Percentiles rank a stretch among this genome's conserved stretches.
Evolutionary conservation across 1,140 invertebrate genomes (phyloP).

Genomic region (Macrocentrus cingulum): DNA sequence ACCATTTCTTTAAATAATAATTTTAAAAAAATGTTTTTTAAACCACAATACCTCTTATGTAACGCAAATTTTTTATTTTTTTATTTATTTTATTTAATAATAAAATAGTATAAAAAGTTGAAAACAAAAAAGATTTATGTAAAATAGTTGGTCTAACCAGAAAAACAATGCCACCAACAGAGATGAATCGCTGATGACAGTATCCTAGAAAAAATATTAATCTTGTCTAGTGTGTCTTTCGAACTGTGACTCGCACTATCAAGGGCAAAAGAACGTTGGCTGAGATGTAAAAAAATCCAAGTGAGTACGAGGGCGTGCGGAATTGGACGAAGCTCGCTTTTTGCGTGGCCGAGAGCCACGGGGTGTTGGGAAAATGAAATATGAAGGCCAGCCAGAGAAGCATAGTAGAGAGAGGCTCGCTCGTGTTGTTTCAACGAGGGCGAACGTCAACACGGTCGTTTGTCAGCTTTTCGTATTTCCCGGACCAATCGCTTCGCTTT

Average conservation of each 20-base stretch:
- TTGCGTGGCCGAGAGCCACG: neutral
- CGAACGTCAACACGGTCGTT: slow-evolving; percentile 52
- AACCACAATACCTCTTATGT: no score
- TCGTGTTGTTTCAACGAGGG: slow-evolving; percentile 46
- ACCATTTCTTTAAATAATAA: no score
- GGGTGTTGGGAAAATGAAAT: slow-evolving; percentile 51
- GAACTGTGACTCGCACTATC: slow-evolving; percentile 8
- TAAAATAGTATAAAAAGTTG: no score
- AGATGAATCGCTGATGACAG: no score
- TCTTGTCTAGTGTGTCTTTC: slow-evolving; percentile 33
- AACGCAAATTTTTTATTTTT: no score
- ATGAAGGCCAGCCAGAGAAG: slow-evolving; percentile 40
- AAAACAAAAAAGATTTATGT: no score
- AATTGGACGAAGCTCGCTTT: no score
- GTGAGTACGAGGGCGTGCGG: neutral
- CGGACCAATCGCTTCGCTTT: slow-evolving; percentile 29
- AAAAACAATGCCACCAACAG: no score
- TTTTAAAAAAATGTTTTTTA: no score
- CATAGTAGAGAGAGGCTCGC: slow-evolving; percentile 27
- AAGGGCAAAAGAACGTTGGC: slow-evolving; percentile 27
- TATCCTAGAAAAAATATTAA: no score
- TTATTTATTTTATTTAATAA: no score
- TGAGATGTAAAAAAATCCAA: slow-evolving; percentile 25
- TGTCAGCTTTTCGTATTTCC: slow-evolving; percentile 41
- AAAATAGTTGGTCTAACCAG: no score